A percentile compares a stretch with the other conserved stretches of the same genome.
These are phyloP conservation scores for Taenioides sp. DNA, from an alignment of 2,797 vertebrate species.

Conservation along the genomic window DNA sequence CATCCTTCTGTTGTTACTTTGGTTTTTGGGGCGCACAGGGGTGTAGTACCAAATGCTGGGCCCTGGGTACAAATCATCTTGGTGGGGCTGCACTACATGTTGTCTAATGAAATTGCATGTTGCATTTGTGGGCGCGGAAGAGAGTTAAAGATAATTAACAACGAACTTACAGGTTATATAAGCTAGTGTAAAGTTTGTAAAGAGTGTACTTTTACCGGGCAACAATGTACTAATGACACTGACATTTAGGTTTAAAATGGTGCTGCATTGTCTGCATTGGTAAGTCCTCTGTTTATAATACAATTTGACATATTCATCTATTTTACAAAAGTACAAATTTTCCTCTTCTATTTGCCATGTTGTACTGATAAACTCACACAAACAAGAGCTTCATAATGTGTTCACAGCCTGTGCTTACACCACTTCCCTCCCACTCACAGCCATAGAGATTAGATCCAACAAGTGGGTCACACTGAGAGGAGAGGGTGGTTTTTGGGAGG, in stretches of 20 bases:
- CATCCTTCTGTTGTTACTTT: too few relatives aligned
- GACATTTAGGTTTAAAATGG: background rate
- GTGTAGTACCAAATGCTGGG: too few relatives aligned
- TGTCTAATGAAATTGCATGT: too few relatives aligned
- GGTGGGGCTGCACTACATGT: too few relatives aligned
- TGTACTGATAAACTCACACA: conserved; percentile 35
- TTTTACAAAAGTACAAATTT: background rate
- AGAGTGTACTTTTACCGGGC: too few relatives aligned
- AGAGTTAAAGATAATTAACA: too few relatives aligned
- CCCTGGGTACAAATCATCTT: too few relatives aligned
- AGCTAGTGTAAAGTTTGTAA: too few relatives aligned
- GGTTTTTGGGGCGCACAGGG: too few relatives aligned
- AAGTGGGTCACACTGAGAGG: conserved; percentile 67
- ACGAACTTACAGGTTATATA: too few relatives aligned
- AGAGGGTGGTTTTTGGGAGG: conserved; percentile 63
- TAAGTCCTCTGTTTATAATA: background rate
- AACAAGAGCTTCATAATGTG: conserved; percentile 39
- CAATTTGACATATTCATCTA: background rate
- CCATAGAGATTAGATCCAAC: conserved; percentile 64
- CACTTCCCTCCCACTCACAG: conserved; percentile 62
- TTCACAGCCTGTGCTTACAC: conserved; percentile 44
- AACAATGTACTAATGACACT: too few relatives aligned
- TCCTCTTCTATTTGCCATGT: background rate
- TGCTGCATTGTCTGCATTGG: background rate
- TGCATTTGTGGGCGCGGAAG: too few relatives aligned